Percentiles rank a stretch among this genome's conserved stretches.
Evolutionary conservation across 2,888 invertebrate species (phyloP).

Genomic region (Melipona bicolor): DNA sequence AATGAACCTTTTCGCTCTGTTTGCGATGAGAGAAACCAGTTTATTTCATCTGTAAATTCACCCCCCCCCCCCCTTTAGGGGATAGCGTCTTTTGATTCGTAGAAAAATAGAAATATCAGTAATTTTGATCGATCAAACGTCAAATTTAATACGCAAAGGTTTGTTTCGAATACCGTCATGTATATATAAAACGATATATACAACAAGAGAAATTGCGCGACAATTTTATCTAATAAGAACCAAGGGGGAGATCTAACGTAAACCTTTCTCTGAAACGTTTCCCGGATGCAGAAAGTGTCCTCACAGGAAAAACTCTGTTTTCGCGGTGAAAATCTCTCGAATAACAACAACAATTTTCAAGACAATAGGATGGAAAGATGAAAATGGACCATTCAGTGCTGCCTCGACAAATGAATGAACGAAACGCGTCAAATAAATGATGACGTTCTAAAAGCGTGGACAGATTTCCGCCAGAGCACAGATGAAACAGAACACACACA

Average conservation of each 20-base stretch:
- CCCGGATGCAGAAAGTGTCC: conserved; percentile 10
- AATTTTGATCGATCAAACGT: too few relatives aligned
- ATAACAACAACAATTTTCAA: conserved; percentile 32
- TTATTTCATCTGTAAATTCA: not conserved
- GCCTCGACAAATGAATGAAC: conserved; percentile 37
- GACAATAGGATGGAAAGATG: conserved; percentile 32
- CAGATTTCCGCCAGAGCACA: conserved; percentile 31
- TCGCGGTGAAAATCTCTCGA: conserved; percentile 11
- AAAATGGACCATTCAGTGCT: conserved; percentile 39
- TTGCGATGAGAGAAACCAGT: not conserved
- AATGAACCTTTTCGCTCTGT: not conserved
- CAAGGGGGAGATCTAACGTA: not conserved
- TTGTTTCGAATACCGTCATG: too few relatives aligned
- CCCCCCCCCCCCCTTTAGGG: too few relatives aligned
- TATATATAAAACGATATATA: not conserved
- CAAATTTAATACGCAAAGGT: too few relatives aligned
- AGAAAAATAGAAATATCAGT: too few relatives aligned
- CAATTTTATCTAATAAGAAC: not conserved
- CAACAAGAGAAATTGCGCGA: not conserved
- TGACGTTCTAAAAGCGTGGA: conserved; percentile 47
- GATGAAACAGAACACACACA: not conserved
- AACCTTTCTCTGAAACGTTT: not conserved
- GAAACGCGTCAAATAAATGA: conserved; percentile 51
- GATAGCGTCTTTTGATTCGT: not conserved
- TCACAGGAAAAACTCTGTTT: not conserved